Conservation (phyloP, 2,113 vertebrate genomes). For the Hydrolagus affinis region DNA sequence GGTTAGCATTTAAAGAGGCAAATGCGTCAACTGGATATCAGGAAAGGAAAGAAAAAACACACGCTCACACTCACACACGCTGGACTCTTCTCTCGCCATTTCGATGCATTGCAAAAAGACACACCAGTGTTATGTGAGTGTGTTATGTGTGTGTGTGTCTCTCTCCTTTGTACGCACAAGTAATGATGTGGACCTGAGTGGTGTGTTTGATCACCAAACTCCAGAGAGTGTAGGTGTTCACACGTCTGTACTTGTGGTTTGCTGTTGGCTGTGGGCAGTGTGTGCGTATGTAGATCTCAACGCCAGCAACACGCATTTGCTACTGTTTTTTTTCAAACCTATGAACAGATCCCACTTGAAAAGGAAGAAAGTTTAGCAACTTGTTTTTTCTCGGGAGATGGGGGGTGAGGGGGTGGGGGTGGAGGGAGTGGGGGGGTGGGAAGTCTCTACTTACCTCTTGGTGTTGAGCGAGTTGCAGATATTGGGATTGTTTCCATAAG, state of each 20-base stretch:
- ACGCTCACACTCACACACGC: too few species aligned
- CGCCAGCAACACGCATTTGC: not conserved
- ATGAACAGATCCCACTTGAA: not conserved
- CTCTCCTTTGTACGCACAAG: not conserved
- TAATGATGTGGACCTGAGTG: not conserved
- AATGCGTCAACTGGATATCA: not conserved
- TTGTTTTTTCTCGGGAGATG: not conserved
- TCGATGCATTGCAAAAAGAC: not conserved
- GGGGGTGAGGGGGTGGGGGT: not conserved
- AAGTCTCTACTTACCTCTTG: too few species aligned
- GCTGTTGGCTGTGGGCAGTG: not conserved
- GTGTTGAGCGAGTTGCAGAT: too few species aligned
- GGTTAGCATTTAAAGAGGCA: not conserved
- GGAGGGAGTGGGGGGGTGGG: too few species aligned
- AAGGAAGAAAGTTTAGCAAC: not conserved
- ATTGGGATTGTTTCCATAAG: too few species aligned
- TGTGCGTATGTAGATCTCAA: conserved; percentile 10
- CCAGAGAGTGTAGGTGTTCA: not conserved
- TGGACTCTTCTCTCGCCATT: not conserved
- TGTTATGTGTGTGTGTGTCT: not conserved
- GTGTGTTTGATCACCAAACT: not conserved
- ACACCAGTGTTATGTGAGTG: too few species aligned
- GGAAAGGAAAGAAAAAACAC: not conserved
- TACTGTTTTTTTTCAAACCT: conserved; percentile 8
- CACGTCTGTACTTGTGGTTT: conserved; percentile 3